Conservation (phyloP, 2,888 invertebrate genomes). For the Bedellia somnulentella region DNA sequence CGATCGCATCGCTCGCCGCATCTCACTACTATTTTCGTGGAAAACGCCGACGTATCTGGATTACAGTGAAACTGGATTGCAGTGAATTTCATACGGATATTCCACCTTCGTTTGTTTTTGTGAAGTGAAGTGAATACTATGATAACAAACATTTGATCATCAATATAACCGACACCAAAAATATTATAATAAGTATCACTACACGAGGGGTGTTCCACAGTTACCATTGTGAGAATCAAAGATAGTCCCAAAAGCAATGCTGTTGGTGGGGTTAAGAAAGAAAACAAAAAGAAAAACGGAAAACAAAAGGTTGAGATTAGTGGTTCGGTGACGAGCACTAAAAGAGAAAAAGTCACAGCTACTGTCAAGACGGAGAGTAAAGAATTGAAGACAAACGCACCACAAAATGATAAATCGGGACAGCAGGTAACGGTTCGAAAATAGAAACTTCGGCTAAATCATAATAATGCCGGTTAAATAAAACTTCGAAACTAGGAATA, state of each 20-base stretch:
- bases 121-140: too few species aligned
- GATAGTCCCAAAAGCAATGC: slow-evolving; percentile 64
- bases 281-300: slow-evolving; percentile 64
- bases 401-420: slow-evolving; percentile 30
- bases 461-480: too few species aligned
- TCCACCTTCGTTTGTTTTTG: neutral
- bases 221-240: slow-evolving; percentile 70
- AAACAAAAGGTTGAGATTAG: slow-evolving; percentile 60
- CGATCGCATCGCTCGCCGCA: slow-evolving; percentile 32
- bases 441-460: too few species aligned
- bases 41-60: neutral
- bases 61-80: slow-evolving; percentile 19
- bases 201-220: too few species aligned
- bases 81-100: slow-evolving; percentile 32
- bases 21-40: slow-evolving; percentile 18
- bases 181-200: too few species aligned
- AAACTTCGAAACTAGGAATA: too few species aligned
- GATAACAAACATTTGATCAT: too few species aligned
- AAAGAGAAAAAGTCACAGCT: neutral
- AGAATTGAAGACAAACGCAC: too few species aligned
- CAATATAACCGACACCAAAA: too few species aligned
- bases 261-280: slow-evolving; percentile 62
- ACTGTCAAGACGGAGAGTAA: neutral
- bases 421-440: slow-evolving; percentile 24
- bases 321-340: slow-evolving; percentile 43